phyloP scores from a whole-genome alignment of 2,113 vertebrate species.

The Onychostoma macrolepis region DNA sequence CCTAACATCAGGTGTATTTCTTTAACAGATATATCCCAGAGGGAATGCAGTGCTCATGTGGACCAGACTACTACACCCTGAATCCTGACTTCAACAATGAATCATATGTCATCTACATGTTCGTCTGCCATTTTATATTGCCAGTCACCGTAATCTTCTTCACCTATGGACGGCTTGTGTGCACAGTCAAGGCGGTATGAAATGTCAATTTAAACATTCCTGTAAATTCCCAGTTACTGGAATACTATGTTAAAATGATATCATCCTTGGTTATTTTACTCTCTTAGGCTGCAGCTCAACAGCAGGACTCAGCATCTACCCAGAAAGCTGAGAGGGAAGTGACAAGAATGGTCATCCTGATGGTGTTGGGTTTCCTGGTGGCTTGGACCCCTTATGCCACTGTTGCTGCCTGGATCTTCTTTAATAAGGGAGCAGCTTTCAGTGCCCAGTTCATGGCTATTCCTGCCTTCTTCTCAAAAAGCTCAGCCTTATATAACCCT shows the following conservation, averaged over 20 bases:
- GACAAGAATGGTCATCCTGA: constrained; percentile 76
- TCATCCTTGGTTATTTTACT: neutral
- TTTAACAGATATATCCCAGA: constrained; percentile 73
- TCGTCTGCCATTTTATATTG: constrained; percentile 68
- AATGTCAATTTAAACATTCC: neutral
- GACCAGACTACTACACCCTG: constrained; percentile 76
- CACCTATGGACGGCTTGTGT: constrained; percentile 75
- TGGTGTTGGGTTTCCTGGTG: constrained; percentile 76
- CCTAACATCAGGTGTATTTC: neutral
- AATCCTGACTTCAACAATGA: constrained; percentile 76
- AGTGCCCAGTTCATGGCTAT: constrained; percentile 71
- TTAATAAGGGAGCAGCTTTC: constrained; percentile 74
- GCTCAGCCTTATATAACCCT: constrained; percentile 71
- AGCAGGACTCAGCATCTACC: constrained; percentile 73
- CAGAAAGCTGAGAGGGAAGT: constrained; percentile 79
- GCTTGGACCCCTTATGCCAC: constrained; percentile 75
- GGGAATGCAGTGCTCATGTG: constrained; percentile 77
- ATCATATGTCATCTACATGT: constrained; percentile 79
- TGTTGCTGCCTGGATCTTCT: constrained; percentile 78
- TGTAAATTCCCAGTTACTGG: neutral
- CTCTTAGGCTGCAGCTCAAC: constrained; percentile 74
- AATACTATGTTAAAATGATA: neutral
- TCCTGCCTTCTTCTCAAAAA: constrained; percentile 79
- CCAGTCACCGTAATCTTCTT: constrained; percentile 73
- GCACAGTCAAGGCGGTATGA: constrained; percentile 77